Conservation (phyloP, 1,140 invertebrate genomes). For the Ceratina japonica region DNA sequence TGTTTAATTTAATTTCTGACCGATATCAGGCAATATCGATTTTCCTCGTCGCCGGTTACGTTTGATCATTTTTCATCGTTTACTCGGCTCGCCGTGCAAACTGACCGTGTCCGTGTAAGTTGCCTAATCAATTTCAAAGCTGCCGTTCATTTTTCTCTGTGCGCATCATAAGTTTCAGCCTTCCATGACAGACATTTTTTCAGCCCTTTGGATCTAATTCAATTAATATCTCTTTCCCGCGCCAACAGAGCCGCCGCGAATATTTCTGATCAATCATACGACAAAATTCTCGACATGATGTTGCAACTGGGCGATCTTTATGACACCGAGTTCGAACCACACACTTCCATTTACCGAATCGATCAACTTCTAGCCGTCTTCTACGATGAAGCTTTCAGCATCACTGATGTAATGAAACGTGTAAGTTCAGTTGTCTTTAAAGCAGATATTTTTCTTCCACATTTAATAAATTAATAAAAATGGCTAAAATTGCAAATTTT, state of each 20-base stretch:
- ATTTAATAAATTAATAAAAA: no score
- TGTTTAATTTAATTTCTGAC: constrained; percentile 18
- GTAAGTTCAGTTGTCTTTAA: constrained; percentile 8
- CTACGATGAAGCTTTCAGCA: constrained; percentile 34
- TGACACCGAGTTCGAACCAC: constrained; percentile 4
- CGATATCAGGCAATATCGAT: constrained; percentile 1
- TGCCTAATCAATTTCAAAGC: not conserved
- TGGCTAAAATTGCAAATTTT: not conserved
- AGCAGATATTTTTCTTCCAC: not conserved
- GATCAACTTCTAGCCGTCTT: constrained; percentile 46
- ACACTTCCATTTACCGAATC: not conserved
- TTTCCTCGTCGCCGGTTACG: not conserved
- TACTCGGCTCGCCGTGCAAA: not conserved
- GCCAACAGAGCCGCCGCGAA: constrained; percentile 39
- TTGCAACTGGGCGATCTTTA: constrained; percentile 55
- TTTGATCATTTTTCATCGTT: constrained; percentile 8
- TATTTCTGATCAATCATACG: constrained; percentile 20
- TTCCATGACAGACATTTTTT: not conserved
- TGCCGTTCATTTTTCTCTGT: not conserved
- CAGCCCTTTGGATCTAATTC: not conserved
- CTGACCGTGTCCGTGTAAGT: not conserved
- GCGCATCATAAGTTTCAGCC: not conserved
- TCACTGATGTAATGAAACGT: constrained; percentile 53
- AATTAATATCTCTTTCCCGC: not conserved
- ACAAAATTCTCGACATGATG: constrained; percentile 43